Base-by-base conservation (phyloP, 1,140 invertebrate species). In the Drosophila asahinai region DNA sequence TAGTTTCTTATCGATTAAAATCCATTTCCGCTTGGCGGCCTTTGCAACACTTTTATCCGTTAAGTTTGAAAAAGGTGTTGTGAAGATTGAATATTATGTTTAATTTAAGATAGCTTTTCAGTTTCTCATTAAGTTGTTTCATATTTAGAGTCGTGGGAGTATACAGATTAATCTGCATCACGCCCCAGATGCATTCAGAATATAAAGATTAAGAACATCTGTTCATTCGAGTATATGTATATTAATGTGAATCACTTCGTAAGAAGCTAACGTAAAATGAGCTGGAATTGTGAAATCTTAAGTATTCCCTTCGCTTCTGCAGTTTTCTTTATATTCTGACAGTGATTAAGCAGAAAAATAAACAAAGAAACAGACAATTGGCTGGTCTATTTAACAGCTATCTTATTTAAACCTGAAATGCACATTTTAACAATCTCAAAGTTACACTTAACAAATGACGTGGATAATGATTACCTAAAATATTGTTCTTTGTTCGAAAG, bases 281-380 rank as follows among this genome's bases (percentile, higher is more conserved):
- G n/a, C 27, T 7, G 30, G 14, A 63, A 66, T 63, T 63, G 58
- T 63, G 64, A 63, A 66, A 63, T 42, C 9, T 12, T 15, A 5
- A 5, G 8, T 22, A 8, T 9, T 38, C 19, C 15, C 33, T 2
- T 14, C 5, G 5, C 33, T 57, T 38, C 8, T 15, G 36, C 7
- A 22, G 19, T 22, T 54, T 12, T 54, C 17, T 19, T 14, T 36
- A 19, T 54, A 19, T 19, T 19, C n/a, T 6, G 3, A 22, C 19
- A 57, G 22, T 55, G 52, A 38, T 22, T 55, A 33, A 38, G 38
- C 33, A 14, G 11, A 38, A 38, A 36, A 38, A 15, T 9, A 22
- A 55, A 55, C 30, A 55, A 55, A 55, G 33, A 22, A 55, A 15
- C 33, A 15, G 2, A 15, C 2, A 19, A 36, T 19, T 3, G 5